These are phyloP conservation scores for Nomada fabriciana DNA, from an alignment of 2,888 invertebrate species.

Conservation along the genomic window DNA sequence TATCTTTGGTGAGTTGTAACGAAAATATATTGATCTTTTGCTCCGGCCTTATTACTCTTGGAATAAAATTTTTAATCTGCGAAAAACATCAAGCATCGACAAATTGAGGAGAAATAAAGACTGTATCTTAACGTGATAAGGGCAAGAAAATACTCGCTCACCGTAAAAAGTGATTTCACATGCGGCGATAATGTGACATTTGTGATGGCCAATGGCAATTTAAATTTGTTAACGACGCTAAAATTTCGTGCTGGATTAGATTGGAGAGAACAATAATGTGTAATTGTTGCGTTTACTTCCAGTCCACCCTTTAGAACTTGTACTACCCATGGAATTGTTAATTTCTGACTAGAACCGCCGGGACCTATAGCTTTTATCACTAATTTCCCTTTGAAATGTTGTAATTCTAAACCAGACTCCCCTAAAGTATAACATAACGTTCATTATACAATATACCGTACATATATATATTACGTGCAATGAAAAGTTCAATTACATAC, in stretches of 20 bases:
- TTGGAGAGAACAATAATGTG: conserved; percentile 84
- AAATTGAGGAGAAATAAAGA: not conserved
- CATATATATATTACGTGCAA: not conserved
- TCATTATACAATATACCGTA: not conserved
- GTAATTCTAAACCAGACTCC: conserved; percentile 86
- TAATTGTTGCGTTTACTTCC: conserved; percentile 86
- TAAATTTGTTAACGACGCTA: conserved; percentile 90
- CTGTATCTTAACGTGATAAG: not conserved
- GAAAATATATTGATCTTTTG: conserved; percentile 87
- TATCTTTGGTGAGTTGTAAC: conserved; percentile 86
- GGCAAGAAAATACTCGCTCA: conserved; percentile 79
- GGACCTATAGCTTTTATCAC: conserved; percentile 84
- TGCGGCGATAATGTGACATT: conserved; percentile 89
- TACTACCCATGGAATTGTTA: conserved; percentile 88
- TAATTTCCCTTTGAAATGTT: conserved; percentile 86
- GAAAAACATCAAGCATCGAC: conserved; percentile 64
- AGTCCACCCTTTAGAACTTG: conserved; percentile 87
- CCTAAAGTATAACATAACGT: conserved; percentile 82
- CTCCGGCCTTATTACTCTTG: conserved; percentile 87
- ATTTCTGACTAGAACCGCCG: conserved; percentile 82
- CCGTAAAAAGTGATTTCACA: conserved; percentile 87
- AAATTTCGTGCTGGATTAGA: conserved; percentile 85
- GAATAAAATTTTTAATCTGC: conserved; percentile 87
- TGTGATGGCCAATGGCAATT: conserved; percentile 89
- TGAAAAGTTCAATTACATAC: conserved; percentile 82